phyloP scores from a whole-genome alignment of 35 echinoderm and acorn worm species.

The Heliocidaris tuberculata region DNA sequence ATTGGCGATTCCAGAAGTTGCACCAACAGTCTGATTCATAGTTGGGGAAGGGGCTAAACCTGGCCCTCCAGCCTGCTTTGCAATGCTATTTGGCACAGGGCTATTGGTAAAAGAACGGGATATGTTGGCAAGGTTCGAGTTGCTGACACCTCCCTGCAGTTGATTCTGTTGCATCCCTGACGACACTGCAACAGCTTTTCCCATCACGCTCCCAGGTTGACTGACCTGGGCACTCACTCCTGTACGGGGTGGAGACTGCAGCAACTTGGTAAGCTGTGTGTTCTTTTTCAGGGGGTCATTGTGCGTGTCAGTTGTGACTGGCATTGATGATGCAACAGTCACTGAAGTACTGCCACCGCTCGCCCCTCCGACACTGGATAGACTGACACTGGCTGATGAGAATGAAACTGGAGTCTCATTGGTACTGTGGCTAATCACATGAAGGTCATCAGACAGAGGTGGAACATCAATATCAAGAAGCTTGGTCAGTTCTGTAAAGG shows the following conservation, averaged over 20 bases:
- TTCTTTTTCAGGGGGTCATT: conserved; percentile 88
- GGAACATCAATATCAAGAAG: conserved; percentile 71
- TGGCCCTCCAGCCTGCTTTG: conserved; percentile 45
- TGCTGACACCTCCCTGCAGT: conserved; percentile 54
- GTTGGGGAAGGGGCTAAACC: conserved; percentile 40
- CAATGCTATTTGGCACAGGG: conserved; percentile 58
- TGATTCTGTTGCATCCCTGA: conserved; percentile 76
- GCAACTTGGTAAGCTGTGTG: conserved; percentile 85
- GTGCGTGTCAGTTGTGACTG: conserved; percentile 60
- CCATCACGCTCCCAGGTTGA: conserved; percentile 43
- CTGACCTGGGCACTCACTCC: conserved; percentile 48
- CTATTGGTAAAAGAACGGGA: conserved; percentile 46
- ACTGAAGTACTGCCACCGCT: conserved; percentile 6
- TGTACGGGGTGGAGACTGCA: conserved; percentile 81
- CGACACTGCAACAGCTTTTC: conserved; percentile 52
- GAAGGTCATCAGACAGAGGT: conserved; percentile 65
- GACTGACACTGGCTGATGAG: conserved; percentile 22
- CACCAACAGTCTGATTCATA: conserved; percentile 56
- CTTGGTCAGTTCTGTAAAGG: conserved; percentile 62
- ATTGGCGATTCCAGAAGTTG: conserved; percentile 54
- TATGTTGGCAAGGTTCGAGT: conserved; percentile 47
- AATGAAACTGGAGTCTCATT: conserved; percentile 46
- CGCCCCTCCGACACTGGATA: conserved; percentile 38
- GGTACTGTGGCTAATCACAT: conserved; percentile 56
- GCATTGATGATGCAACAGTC: conserved; percentile 56